These are phyloP conservation scores for Neoaliturus tenellus DNA, from an alignment of 2,888 invertebrate species.

Conservation along the genomic window DNA sequence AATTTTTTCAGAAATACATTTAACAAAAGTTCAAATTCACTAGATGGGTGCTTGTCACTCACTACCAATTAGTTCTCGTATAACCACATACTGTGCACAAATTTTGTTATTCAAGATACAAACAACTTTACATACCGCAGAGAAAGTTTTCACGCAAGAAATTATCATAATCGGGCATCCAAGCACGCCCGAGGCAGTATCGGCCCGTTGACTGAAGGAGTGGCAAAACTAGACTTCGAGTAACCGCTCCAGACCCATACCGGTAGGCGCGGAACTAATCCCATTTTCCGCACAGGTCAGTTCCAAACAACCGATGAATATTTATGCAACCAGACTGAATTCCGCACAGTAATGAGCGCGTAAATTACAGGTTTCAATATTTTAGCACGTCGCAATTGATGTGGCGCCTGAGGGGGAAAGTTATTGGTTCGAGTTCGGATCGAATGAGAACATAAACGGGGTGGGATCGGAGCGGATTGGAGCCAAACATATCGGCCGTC, in stretches of 20 bases:
- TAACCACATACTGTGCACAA: no score
- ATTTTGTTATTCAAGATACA: no score
- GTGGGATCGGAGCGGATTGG: not conserved
- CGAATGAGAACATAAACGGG: slow-evolving; percentile 3
- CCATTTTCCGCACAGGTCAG: not conserved
- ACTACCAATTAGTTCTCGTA: no score
- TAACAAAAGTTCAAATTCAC: no score
- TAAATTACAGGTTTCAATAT: slow-evolving; percentile 1
- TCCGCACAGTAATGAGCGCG: not conserved
- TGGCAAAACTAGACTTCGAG: not conserved
- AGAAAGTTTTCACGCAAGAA: not conserved
- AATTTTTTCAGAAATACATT: no score
- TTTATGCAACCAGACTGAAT: not conserved
- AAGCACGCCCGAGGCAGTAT: not conserved
- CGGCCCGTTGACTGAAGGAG: not conserved
- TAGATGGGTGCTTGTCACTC: no score
- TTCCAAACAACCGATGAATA: not conserved
- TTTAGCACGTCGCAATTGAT: not conserved
- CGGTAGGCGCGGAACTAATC: not conserved
- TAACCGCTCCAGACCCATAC: no score
- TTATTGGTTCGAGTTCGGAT: not conserved
- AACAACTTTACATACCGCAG: not conserved
- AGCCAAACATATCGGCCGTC: slow-evolving; percentile 13
- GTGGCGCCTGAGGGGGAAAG: not conserved
- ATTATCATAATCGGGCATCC: not conserved